These are phyloP conservation scores for Plectropomus leopardus DNA, from an alignment of 2,113 vertebrate genomes.

Conservation along the genomic window DNA sequence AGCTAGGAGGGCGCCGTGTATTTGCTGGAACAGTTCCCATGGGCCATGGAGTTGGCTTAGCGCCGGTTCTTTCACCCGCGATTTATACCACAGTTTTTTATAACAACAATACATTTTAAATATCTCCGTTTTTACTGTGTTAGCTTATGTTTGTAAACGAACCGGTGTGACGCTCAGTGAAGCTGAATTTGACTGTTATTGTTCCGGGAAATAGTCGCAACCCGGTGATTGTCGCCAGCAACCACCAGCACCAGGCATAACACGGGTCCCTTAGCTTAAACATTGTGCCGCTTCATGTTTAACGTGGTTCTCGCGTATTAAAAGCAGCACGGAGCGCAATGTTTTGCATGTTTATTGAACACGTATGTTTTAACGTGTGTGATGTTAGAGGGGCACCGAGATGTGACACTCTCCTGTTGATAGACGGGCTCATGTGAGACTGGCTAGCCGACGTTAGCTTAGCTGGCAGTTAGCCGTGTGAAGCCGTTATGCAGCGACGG, in stretches of 20 bases:
- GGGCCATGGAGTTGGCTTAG: slow-evolving; percentile 51
- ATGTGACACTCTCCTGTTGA: neutral
- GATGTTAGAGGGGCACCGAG: neutral
- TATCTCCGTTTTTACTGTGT: fast-evolving
- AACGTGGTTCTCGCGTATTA: neutral
- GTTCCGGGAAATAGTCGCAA: slow-evolving; percentile 68
- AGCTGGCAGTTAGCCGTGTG: slow-evolving; percentile 40
- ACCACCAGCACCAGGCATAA: slow-evolving; percentile 39
- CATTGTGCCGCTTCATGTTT: neutral
- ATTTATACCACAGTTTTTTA: neutral
- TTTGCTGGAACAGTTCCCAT: slow-evolving; percentile 72
- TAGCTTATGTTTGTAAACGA: fast-evolving
- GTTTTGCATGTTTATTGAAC: neutral
- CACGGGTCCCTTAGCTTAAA: slow-evolving; percentile 31
- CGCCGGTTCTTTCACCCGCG: slow-evolving; percentile 16
- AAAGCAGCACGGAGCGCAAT: neutral
- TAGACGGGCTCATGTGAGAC: slow-evolving; percentile 45
- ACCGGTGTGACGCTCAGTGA: fast-evolving
- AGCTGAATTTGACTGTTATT: slow-evolving; percentile 7
- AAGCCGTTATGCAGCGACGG: slow-evolving; percentile 27
- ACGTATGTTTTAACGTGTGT: neutral
- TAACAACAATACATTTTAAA: neutral
- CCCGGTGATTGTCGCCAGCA: slow-evolving; percentile 56
- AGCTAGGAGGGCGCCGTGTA: slow-evolving; percentile 66
- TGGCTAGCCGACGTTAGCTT: slow-evolving; percentile 72